Conservation (phyloP, 2,888 invertebrate genomes). For the Leptinotarsa peninsularis region DNA sequence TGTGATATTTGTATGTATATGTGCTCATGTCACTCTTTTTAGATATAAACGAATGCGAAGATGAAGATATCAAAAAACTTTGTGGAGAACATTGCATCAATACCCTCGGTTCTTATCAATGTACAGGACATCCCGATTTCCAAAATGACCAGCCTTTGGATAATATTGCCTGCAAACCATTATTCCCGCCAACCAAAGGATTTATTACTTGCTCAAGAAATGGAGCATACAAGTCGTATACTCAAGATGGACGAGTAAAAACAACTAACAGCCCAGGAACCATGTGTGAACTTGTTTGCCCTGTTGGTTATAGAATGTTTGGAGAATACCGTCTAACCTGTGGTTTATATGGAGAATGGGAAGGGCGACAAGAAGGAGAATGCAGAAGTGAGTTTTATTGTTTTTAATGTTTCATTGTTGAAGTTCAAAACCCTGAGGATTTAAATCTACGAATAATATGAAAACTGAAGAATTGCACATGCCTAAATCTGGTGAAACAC, state of each 20-base stretch:
- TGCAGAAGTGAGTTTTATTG: constrained; percentile 64
- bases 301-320: constrained; percentile 64
- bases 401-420: background rate
- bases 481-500: too few species aligned
- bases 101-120: constrained; percentile 73
- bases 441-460: too few species aligned
- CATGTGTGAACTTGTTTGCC: constrained; percentile 68
- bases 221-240: constrained; percentile 45
- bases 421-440: too few species aligned
- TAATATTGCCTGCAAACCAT: constrained; percentile 60
- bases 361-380: constrained; percentile 65
- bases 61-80: constrained; percentile 57
- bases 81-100: constrained; percentile 73
- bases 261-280: constrained; percentile 67
- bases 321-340: constrained; percentile 67
- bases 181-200: constrained; percentile 66
- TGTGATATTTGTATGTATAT: background rate
- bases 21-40: constrained; percentile 19
- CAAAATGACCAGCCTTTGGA: constrained; percentile 50
- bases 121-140: constrained; percentile 54
- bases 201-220: constrained; percentile 66
- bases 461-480: too few species aligned
- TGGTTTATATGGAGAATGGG: constrained; percentile 65
- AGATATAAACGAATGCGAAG: constrained; percentile 77
- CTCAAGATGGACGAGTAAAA: constrained; percentile 58